Base-by-base conservation (phyloP, 2,888 invertebrate species). In the Ethmia dodecea region DNA sequence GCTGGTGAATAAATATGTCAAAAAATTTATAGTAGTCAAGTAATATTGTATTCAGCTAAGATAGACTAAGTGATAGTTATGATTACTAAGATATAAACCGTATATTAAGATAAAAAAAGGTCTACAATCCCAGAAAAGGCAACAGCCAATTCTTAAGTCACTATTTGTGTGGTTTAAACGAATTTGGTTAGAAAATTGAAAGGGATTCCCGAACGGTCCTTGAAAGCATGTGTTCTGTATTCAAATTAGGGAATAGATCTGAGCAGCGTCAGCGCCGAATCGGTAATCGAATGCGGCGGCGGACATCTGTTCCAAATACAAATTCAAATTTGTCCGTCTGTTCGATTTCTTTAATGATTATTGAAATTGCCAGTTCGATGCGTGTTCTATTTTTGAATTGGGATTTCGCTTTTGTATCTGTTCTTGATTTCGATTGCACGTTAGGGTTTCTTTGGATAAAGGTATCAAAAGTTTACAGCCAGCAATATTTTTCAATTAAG, bases 331-430 rank as follows among this genome's bases (percentile, higher is more conserved):
- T 63, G 59, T 16, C 64, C 61, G 57, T 56, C 63, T 62, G 65
- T 63, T 58, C 67, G 56, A 55, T 58, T 64, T 65, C 72, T 71
- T 67, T 76, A 80, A 79, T 78, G 78, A 77, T 79, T 77, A 79
- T 80, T 78, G 79, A 77, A 76, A 77, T 74, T 68, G 73, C 71
- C 76, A 67, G 69, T 69, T 60, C 60, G 52, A 53, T 55, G 58
- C 57, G 52, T 54, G 65, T 58, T 72, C 80, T 80, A 80, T 77
- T 76, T 78, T 68, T 61, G 74, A 60, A 55, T 43, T 46, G 59
- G 65, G 58, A 67, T 69, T 64, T 61, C 61, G 54, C 53, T 45
- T 42, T 44, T n/a, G n/a, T n/a, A n/a, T n/a, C n/a, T n/a, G 43
- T 49, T 52, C 42, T 49, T 41, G 42, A 43, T 44, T 46, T 41